Evolutionary conservation across 2,888 invertebrate species (phyloP), one percentile per base, ranked within the genome.

Genomic region (Biston betularia): DNA sequence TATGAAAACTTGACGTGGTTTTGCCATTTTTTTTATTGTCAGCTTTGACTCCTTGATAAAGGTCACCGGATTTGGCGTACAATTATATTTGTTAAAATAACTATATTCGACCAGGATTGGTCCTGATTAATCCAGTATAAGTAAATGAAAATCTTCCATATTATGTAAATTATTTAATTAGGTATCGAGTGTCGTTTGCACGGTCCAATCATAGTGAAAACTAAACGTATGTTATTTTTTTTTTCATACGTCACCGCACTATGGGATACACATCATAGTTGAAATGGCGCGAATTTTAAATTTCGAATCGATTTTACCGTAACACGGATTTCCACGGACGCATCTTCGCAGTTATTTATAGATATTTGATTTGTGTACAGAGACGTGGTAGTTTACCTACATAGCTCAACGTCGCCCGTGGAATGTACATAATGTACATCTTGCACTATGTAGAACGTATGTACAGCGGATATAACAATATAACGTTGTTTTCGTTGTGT

Each of bases 401-500:
- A 90, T 92, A 90, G 88, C 88, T 75, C 80, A 77, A 78, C 85
- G 85, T 84, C 83, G 87, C 85, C 84, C 83, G 83, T 84, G 91
- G 92, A 89, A 90, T 90, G 89, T 89, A 89, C 79, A 88, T 87
- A 83, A 89, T 92, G 86, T 92, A 91, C 89, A 88, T 89, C 89
- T 89, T 89, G 89, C 89, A 89, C 85, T 90, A 89, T 89, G 89
- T 90, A 87, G 80, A 83, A 75, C 80, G 84, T 89, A 88, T 89
- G 88, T 89, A 87, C 82, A 81, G 75, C 82, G 84, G 87, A 89
- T 88, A 90, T 87, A 89, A 91, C 91, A 90, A 91, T 89, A 89
- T 87, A 82, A 80, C 82, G 79, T 68, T 67, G 77, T 70, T 79
- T 78, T 76, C 79, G 75, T 79, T 86, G 81, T 82, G 87, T 86